These are phyloP conservation scores for Xenopus tropicalis DNA, from an alignment of 2,113 vertebrate species.

Conservation along the genomic window DNA sequence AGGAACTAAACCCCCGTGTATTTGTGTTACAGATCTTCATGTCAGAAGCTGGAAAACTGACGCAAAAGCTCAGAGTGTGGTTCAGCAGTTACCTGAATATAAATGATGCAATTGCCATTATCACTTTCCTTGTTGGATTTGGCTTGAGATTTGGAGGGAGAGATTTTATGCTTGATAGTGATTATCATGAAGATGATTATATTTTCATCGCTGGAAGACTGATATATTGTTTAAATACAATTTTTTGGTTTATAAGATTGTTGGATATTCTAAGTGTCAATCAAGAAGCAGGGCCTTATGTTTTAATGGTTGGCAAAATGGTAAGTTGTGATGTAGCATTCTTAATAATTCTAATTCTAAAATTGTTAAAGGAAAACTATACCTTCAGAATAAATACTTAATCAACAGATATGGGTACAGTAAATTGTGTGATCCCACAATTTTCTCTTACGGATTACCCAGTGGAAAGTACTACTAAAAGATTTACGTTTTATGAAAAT, in stretches of 20 bases:
- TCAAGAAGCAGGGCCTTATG: slow-evolving; percentile 95
- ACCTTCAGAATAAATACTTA: no score
- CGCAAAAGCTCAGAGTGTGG: slow-evolving; percentile 95
- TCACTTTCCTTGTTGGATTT: slow-evolving; percentile 91
- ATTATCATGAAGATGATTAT: slow-evolving; percentile 58
- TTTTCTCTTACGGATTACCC: no score
- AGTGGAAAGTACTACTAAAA: no score
- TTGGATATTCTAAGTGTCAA: slow-evolving; percentile 94
- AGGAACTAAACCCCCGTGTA: no score
- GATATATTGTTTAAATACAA: slow-evolving; percentile 94
- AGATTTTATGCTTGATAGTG: slow-evolving; percentile 57
- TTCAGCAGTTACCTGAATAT: slow-evolving; percentile 94
- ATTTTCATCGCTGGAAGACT: slow-evolving; percentile 82
- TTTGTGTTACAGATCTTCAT: slow-evolving; percentile 82
- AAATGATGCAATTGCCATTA: slow-evolving; percentile 88
- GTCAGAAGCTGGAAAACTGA: slow-evolving; percentile 95
- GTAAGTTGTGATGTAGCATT: slow-evolving; percentile 65
- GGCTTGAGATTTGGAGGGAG: slow-evolving; percentile 81
- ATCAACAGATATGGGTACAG: no score
- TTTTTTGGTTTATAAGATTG: slow-evolving; percentile 97
- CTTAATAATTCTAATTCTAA: no score
- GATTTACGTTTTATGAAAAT: no score
- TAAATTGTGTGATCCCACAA: no score
- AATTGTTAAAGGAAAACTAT: no score
- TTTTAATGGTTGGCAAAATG: slow-evolving; percentile 99